phyloP scores from a whole-genome alignment of 2,797 vertebrate species.

The Crenichthys baileyi region DNA sequence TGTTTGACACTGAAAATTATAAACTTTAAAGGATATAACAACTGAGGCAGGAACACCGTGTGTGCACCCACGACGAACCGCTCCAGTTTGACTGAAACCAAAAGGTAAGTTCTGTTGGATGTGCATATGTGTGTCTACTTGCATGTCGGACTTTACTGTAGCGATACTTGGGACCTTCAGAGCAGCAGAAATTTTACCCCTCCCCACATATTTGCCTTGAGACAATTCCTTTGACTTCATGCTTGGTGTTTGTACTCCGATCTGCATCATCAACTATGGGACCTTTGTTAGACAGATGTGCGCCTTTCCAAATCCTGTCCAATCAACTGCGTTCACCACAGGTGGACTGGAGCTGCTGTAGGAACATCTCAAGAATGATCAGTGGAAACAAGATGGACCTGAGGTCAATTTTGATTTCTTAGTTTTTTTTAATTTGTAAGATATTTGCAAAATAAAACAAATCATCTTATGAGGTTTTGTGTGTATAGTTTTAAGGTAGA shows the following conservation, averaged over 20 bases:
- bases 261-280: too few relatives aligned
- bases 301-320: not conserved
- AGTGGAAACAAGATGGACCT: not conserved
- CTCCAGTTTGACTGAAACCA: too few relatives aligned
- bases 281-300: not conserved
- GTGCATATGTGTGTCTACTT: too few relatives aligned
- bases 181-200: not conserved
- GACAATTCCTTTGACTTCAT: not conserved
- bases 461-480: not conserved
- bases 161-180: not conserved
- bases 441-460: not conserved
- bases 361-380: not conserved
- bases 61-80: too few relatives aligned
- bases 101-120: too few relatives aligned
- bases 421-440: not conserved
- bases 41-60: too few relatives aligned
- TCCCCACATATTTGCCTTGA: not conserved
- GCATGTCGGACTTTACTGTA: too few relatives aligned
- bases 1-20: too few relatives aligned
- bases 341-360: too few relatives aligned
- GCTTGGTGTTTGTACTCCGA: not conserved
- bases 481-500: not conserved
- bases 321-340: not conserved
- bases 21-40: too few relatives aligned
- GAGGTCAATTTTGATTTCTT: not conserved